A percentile compares a stretch with the other conserved stretches of the same genome.
These are phyloP conservation scores for Samia ricini DNA, from an alignment of 1,140 invertebrate genomes.

Conservation along the genomic window DNA sequence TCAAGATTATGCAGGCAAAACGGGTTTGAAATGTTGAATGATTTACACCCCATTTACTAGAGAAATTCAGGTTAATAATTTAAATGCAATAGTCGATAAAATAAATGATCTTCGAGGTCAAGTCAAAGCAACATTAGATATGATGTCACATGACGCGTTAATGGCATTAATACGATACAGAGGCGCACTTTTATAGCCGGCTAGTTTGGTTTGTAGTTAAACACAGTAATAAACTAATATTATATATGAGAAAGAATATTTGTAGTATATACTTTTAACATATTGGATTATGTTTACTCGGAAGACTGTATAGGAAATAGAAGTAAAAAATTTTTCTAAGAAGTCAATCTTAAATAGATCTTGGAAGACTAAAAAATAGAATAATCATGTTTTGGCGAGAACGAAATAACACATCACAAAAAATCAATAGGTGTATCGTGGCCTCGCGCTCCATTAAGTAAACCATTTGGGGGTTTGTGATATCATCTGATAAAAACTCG, in stretches of 20 bases:
- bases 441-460: constrained; percentile 25
- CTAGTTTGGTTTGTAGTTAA: background rate
- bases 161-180: too few species aligned
- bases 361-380: background rate
- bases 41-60: too few species aligned
- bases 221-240: background rate
- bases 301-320: constrained; percentile 2
- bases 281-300: background rate
- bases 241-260: background rate
- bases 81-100: too few species aligned
- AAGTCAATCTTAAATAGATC: constrained; percentile 7
- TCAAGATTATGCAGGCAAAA: too few species aligned
- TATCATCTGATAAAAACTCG: constrained; percentile 24
- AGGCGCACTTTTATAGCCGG: too few species aligned
- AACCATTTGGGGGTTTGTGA: constrained; percentile 19
- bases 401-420: background rate
- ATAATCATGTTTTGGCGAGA: constrained; percentile 4
- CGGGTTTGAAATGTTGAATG: too few species aligned
- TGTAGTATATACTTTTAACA: too few species aligned
- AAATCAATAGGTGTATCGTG: constrained; percentile 22
- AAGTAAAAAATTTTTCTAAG: constrained; percentile 13
- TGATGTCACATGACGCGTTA: too few species aligned
- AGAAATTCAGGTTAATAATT: too few species aligned
- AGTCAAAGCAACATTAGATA: too few species aligned
- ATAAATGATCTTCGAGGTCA: too few species aligned